Evolutionary conservation across 2,113 vertebrate genomes (phyloP).

Genomic region (Trochalopteron elliotii): DNA sequence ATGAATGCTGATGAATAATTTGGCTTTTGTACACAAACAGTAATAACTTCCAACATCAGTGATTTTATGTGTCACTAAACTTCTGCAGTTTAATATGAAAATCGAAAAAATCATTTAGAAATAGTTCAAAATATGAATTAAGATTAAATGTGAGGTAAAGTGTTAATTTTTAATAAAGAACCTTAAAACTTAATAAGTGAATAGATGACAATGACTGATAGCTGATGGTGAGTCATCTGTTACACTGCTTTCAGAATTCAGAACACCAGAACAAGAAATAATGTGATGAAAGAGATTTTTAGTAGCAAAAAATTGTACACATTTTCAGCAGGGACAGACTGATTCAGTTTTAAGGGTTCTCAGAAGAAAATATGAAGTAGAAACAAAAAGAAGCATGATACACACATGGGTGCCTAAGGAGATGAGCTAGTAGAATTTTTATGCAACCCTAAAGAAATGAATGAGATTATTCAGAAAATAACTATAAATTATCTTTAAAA

Average conservation of each 20-base stretch:
- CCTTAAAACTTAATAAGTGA: neutral
- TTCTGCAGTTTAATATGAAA: neutral
- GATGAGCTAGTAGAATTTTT: neutral
- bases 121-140: neutral
- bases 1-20: neutral
- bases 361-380: neutral
- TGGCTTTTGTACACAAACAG: neutral
- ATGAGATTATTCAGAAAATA: neutral
- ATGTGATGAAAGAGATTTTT: neutral
- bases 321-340: neutral
- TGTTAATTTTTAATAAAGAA: neutral
- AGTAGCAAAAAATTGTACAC: neutral
- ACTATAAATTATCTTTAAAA: neutral
- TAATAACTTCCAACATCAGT: neutral
- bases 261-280: neutral
- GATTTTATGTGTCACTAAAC: neutral
- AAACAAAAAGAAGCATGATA: neutral
- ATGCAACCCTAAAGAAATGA: neutral
- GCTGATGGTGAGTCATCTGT: conserved; percentile 1
- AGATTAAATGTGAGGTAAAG: neutral
- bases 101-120: neutral
- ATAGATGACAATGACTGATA: neutral
- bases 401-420: neutral
- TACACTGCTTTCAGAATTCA: neutral
- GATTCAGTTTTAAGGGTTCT: neutral